A percentile compares a stretch with the other conserved stretches of the same genome.
phyloP scores from a whole-genome alignment of 2,797 vertebrate genomes.

The Aldrovandia affinis region DNA sequence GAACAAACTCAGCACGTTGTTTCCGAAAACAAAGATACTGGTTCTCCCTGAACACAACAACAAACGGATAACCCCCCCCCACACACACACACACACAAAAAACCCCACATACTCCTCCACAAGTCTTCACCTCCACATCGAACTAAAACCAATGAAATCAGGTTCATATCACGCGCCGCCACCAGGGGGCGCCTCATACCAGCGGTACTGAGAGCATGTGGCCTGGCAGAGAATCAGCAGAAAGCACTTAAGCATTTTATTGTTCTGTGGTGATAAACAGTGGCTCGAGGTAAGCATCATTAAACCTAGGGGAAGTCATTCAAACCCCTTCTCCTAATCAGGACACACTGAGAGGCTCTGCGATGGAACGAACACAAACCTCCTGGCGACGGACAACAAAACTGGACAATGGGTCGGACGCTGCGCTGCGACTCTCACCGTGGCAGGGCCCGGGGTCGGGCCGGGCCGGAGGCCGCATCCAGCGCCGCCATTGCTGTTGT shows the following conservation, averaged over 20 bases:
- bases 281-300: slow-evolving; percentile 5
- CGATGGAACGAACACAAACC: not conserved
- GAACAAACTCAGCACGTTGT: not conserved
- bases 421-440: not conserved
- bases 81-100: too few relatives aligned
- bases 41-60: not conserved
- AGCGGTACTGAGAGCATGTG: not conserved
- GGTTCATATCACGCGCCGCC: not conserved
- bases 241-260: not conserved
- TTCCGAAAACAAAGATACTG: not conserved
- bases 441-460: not conserved
- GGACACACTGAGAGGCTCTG: not conserved
- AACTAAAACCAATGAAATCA: not conserved
- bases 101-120: too few relatives aligned
- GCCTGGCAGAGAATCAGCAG: not conserved
- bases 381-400: not conserved
- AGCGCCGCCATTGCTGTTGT: too few relatives aligned
- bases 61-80: too few relatives aligned
- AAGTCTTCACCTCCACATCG: not conserved
- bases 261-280: not conserved
- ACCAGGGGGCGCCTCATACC: not conserved
- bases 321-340: not conserved
- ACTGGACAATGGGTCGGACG: not conserved
- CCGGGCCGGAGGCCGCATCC: too few relatives aligned
- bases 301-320: not conserved